A percentile compares a stretch with the other conserved stretches of the same genome.
Evolutionary conservation across 2,797 vertebrate species (phyloP).

Genomic region (Clarias platycephalus): DNA sequence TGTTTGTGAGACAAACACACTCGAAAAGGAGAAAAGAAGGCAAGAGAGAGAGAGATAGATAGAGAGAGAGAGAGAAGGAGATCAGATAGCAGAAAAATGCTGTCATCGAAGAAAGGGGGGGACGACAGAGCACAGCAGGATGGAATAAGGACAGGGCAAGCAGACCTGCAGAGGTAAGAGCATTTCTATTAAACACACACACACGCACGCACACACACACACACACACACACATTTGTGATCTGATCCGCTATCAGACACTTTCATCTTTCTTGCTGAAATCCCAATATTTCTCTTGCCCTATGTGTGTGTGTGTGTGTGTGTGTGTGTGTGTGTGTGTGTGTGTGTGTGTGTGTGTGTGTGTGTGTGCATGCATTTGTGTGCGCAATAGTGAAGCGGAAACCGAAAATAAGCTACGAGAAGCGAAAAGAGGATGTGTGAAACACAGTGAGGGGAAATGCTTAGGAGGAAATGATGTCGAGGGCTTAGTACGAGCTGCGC

Average conservation of each 20-base stretch:
- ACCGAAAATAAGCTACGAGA: constrained; percentile 35
- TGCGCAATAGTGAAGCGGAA: constrained; percentile 13
- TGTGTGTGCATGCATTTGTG: constrained; percentile 13
- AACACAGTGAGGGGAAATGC: constrained; percentile 54
- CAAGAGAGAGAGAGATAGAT: constrained; percentile 10
- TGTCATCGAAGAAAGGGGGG: constrained; percentile 72
- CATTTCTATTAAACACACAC: constrained; percentile 41
- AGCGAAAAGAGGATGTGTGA: constrained; percentile 59
- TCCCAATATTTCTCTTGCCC: neutral
- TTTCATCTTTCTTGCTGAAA: constrained; percentile 1
- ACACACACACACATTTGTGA: constrained; percentile 42
- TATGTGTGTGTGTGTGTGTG: constrained; percentile 15
- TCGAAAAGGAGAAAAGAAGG: constrained; percentile 7
- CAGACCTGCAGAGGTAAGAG: constrained; percentile 76
- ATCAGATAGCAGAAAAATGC: constrained; percentile 74
- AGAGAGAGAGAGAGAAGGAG: constrained; percentile 66
- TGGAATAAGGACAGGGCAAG: constrained; percentile 69
- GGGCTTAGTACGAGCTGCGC: constrained; percentile 49
- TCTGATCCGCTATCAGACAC: constrained; percentile 54
- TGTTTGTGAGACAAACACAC: constrained; percentile 37
- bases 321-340: constrained; percentile 17
- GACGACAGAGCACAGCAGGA: constrained; percentile 67
- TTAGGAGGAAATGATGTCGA: constrained; percentile 67
- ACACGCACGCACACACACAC: constrained; percentile 44
- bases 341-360: constrained; percentile 15